A percentile compares a stretch with the other conserved stretches of the same genome.
Evolutionary conservation across 23 tunicate genomes (phyloP).

Genomic region (Halocynthia roretzi): DNA sequence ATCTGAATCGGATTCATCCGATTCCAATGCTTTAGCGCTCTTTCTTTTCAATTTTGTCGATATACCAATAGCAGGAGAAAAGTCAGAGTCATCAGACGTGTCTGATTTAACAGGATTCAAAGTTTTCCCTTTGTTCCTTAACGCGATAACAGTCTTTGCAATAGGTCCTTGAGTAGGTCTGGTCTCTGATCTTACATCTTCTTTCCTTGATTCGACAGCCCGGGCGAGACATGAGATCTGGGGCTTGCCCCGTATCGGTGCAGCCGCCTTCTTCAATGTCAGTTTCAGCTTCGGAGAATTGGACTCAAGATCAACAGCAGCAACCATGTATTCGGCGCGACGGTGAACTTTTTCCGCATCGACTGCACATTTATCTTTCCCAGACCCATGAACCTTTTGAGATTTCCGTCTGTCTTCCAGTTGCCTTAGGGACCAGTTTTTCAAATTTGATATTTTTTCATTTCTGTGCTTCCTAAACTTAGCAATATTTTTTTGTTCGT

Average conservation of each 20-base stretch:
- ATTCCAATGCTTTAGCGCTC: background rate
- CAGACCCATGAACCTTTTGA: no score
- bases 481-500: no score
- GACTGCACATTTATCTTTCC: no score
- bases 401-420: no score
- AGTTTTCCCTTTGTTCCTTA: no score
- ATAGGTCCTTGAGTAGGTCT: background rate
- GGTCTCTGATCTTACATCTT: background rate
- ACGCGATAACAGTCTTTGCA: no score
- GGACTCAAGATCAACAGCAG: slow-evolving; percentile 21
- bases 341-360: background rate
- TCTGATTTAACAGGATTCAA: background rate
- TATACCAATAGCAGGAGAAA: background rate
- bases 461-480: no score
- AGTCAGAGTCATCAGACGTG: slow-evolving; percentile 1
- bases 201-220: background rate
- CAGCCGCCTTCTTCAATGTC: slow-evolving; percentile 26
- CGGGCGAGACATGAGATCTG: slow-evolving; percentile 3
- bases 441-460: no score
- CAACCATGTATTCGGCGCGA: slow-evolving; percentile 26
- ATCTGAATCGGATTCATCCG: background rate
- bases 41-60: background rate
- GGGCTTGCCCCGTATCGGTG: slow-evolving; percentile 11
- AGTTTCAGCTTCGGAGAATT: slow-evolving; percentile 30
- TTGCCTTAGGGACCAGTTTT: no score